Conservation (phyloP, 2,113 vertebrate genomes). For the Pandion haliaetus region DNA sequence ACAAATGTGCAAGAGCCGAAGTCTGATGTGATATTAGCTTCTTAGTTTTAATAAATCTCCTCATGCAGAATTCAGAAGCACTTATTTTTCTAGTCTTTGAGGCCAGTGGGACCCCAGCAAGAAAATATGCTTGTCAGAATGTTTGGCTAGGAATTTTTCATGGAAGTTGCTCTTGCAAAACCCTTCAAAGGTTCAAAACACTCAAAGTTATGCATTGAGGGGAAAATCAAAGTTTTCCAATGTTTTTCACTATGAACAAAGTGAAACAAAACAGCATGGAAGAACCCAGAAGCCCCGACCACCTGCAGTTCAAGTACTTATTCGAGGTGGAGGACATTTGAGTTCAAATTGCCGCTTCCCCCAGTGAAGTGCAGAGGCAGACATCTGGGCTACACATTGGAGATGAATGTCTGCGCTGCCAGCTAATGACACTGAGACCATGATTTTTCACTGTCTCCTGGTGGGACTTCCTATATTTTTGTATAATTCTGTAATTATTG, state of each 20-base stretch:
- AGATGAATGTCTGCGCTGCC: neutral
- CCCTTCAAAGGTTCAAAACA: neutral
- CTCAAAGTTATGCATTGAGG: neutral
- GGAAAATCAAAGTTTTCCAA: neutral
- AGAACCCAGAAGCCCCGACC: neutral
- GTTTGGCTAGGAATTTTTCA: neutral
- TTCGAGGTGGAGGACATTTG: neutral
- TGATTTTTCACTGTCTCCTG: neutral
- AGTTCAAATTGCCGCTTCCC: neutral
- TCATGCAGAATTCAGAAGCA: neutral
- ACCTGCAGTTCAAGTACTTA: neutral
- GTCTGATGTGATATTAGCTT: neutral
- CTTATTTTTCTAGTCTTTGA: neutral
- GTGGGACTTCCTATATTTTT: neutral
- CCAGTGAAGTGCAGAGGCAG: neutral
- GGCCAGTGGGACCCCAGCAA: neutral
- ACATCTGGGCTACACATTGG: accelerated
- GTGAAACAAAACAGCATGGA: neutral
- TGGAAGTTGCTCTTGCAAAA: neutral
- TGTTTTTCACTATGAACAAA: neutral
- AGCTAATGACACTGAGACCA: neutral
- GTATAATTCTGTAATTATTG: neutral
- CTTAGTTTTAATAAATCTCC: neutral
- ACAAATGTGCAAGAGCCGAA: neutral
- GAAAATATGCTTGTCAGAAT: neutral